Evolutionary conservation across 2,888 invertebrate genomes (phyloP).

Genomic region (Luffia ferchaultella): DNA sequence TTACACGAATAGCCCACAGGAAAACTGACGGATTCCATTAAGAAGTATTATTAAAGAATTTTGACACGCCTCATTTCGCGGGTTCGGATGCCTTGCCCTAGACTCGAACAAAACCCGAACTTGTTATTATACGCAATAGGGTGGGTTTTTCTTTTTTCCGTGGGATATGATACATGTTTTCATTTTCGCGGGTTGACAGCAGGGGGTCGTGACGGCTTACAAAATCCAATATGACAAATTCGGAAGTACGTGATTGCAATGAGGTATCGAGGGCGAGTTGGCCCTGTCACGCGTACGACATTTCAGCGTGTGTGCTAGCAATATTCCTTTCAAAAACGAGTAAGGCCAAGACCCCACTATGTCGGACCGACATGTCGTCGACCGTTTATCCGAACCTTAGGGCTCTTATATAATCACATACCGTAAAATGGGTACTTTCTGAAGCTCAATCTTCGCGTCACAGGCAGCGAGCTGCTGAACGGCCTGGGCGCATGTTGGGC

Average conservation of each 20-base stretch:
- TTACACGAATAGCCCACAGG: not conserved
- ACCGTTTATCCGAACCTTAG: no score
- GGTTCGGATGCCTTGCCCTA: not conserved
- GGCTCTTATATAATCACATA: no score
- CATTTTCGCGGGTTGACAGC: conserved; percentile 57
- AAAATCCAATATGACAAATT: conserved; percentile 68
- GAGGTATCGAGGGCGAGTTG: conserved; percentile 21
- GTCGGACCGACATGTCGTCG: no score
- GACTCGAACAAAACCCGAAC: not conserved
- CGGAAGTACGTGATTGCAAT: conserved; percentile 63
- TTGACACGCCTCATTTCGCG: not conserved
- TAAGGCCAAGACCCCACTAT: no score
- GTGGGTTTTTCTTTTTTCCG: conserved; percentile 4
- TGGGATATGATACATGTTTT: conserved; percentile 51
- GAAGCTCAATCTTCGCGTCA: no score
- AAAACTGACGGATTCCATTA: not conserved
- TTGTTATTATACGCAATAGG: not conserved
- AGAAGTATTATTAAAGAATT: conserved; percentile 1
- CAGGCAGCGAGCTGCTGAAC: no score
- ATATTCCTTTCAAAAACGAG: not conserved
- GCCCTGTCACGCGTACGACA: no score
- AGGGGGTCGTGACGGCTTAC: conserved; percentile 48
- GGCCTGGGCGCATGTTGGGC: no score
- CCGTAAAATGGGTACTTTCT: no score
- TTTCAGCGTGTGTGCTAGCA: no score